Evolutionary conservation across 2,888 invertebrate genomes (phyloP).

Genomic region (Platycheirus albimanus): DNA sequence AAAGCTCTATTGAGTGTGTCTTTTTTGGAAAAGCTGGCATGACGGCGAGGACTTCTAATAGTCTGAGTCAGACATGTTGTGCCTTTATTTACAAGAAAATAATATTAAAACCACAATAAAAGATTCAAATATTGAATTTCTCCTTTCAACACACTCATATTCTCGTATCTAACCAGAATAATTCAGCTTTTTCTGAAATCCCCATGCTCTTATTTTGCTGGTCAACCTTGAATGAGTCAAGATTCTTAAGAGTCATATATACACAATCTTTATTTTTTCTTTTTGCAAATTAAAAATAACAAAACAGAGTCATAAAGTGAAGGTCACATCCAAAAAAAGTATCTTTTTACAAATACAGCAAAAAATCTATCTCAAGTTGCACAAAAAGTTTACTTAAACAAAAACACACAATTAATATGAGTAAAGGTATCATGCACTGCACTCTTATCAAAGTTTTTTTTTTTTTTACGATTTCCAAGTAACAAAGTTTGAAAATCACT

Average conservation of each 20-base stretch:
- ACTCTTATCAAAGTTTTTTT: slow-evolving; percentile 24
- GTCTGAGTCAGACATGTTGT: too few relatives aligned
- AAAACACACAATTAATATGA: slow-evolving; percentile 17
- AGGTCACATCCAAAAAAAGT: slow-evolving; percentile 1
- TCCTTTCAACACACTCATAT: neutral
- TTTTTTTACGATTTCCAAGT: slow-evolving; percentile 13
- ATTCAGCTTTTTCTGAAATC: neutral
- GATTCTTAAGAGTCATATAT: slow-evolving; percentile 6
- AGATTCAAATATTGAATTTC: neutral
- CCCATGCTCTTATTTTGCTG: neutral
- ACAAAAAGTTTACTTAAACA: neutral
- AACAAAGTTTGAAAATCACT: neutral
- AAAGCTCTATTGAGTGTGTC: too few relatives aligned
- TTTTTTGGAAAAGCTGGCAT: too few relatives aligned
- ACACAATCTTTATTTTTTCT: neutral
- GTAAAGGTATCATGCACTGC: neutral
- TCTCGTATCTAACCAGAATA: neutral
- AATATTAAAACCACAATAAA: too few relatives aligned
- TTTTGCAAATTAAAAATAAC: slow-evolving; percentile 16
- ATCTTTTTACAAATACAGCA: neutral
- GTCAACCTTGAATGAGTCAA: slow-evolving; percentile 28
- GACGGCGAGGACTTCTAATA: too few relatives aligned
- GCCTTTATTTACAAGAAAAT: too few relatives aligned
- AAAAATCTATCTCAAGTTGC: slow-evolving; percentile 11
- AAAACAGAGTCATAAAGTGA: slow-evolving; percentile 10